phyloP scores from a whole-genome alignment of 2,888 invertebrate genomes.

The Icerya purchasi region DNA sequence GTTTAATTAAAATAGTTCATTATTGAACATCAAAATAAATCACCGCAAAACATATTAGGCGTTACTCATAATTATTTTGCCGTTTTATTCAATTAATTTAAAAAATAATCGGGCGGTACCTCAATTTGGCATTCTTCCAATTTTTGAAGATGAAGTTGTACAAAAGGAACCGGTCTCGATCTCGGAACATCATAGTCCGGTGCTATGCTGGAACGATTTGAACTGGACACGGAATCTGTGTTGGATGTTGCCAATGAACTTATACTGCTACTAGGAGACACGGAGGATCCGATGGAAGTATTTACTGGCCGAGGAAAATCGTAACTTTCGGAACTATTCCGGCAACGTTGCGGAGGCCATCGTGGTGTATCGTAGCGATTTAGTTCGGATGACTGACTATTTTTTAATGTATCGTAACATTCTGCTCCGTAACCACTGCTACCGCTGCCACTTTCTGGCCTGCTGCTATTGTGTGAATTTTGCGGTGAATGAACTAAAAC shows the following conservation, averaged over 20 bases:
- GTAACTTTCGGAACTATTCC: conserved; percentile 30
- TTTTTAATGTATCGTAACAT: conserved; percentile 37
- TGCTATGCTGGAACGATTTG: conserved; percentile 33
- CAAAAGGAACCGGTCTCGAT: conserved; percentile 14
- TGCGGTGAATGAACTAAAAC: conserved; percentile 7
- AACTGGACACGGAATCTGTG: conserved; percentile 25
- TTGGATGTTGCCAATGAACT: conserved; percentile 37
- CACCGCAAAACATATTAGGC: no score
- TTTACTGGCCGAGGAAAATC: conserved; percentile 38
- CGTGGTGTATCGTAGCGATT: conserved; percentile 23
- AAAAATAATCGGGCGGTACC: no score
- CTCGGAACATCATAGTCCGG: conserved; percentile 47
- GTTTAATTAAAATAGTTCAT: no score
- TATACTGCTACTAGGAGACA: conserved; percentile 44
- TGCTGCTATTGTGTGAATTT: conserved; percentile 8
- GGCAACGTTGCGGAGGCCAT: neutral
- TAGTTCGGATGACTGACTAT: neutral
- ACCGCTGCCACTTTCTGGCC: conserved; percentile 16
- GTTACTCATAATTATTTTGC: no score
- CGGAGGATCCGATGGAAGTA: conserved; percentile 23
- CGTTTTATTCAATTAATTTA: no score
- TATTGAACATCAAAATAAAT: no score
- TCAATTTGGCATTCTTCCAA: conserved; percentile 6
- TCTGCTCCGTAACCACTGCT: conserved; percentile 20
- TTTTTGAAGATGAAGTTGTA: conserved; percentile 6